These are phyloP conservation scores for Iphiclides podalirius DNA, from an alignment of 2,888 invertebrate genomes.

Conservation along the genomic window DNA sequence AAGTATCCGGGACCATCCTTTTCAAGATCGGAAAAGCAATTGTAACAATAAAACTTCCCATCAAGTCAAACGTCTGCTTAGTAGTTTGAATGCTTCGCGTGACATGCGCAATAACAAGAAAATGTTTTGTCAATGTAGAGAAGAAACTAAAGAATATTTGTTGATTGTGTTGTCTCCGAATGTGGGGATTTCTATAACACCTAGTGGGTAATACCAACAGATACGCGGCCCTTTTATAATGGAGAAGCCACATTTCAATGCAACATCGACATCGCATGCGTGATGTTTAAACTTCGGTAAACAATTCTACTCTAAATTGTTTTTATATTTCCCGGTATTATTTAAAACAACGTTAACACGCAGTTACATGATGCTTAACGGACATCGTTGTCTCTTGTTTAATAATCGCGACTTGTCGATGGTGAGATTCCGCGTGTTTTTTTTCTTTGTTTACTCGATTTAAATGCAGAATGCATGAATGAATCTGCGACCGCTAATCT, in stretches of 20 bases:
- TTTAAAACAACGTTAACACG: background rate
- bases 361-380: background rate
- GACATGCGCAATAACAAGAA: too few species aligned
- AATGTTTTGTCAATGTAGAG: too few species aligned
- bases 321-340: slow-evolving; percentile 3
- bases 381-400: slow-evolving; percentile 5
- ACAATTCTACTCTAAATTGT: slow-evolving; percentile 4
- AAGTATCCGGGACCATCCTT: too few species aligned
- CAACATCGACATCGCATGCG: slow-evolving; percentile 1
- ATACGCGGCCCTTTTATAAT: too few species aligned
- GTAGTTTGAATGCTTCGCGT: too few species aligned
- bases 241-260: slow-evolving; percentile 1
- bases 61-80: too few species aligned
- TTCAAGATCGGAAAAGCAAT: too few species aligned
- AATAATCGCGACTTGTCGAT: background rate
- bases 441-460: background rate
- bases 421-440: background rate
- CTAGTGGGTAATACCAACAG: too few species aligned
- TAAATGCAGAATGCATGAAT: slow-evolving; percentile 1
- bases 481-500: slow-evolving; percentile 4
- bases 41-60: too few species aligned
- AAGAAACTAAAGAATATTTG: too few species aligned
- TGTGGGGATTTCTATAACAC: too few species aligned
- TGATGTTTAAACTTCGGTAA: slow-evolving; percentile 6
- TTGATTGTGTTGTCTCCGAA: too few species aligned